Evolutionary conservation across 2,888 invertebrate genomes (phyloP).

Genomic region (Aphidoletes aphidimyza): DNA sequence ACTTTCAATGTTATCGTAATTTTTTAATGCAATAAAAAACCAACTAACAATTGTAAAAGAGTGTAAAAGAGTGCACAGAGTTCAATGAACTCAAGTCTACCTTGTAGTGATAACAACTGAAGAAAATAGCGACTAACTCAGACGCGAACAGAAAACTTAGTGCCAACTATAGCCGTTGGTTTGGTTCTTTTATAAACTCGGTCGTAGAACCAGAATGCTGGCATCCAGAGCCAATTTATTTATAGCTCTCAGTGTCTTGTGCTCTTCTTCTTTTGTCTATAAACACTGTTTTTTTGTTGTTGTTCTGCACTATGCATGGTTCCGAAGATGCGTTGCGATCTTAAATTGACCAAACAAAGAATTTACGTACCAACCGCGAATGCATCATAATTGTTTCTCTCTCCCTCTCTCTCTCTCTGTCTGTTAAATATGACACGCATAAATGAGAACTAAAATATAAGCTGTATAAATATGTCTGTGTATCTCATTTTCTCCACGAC

Average conservation of each 20-base stretch:
- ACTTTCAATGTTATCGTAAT: too few species aligned
- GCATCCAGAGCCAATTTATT: background rate
- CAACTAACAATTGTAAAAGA: too few species aligned
- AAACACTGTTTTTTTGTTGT: background rate
- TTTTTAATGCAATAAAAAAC: too few species aligned
- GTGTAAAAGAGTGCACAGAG: background rate
- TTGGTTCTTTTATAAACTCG: conserved; percentile 45
- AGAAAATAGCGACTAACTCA: conserved; percentile 25
- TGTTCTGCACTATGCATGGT: background rate
- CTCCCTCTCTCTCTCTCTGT: too few species aligned
- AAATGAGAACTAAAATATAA: too few species aligned
- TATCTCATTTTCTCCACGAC: background rate
- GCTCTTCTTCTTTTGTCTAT: background rate
- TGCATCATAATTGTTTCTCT: too few species aligned
- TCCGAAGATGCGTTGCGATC: background rate
- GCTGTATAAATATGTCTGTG: background rate
- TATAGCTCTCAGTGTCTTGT: background rate
- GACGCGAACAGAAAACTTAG: conserved; percentile 38
- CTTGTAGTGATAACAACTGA: background rate
- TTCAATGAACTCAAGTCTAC: conserved; percentile 1
- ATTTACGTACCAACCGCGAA: background rate
- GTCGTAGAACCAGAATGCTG: background rate
- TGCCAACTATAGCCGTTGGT: background rate
- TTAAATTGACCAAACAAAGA: conserved; percentile 8
- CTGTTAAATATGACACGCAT: too few species aligned